These are phyloP conservation scores for Bombus cullumanus DNA, from an alignment of 1,140 invertebrate species.

Conservation along the genomic window DNA sequence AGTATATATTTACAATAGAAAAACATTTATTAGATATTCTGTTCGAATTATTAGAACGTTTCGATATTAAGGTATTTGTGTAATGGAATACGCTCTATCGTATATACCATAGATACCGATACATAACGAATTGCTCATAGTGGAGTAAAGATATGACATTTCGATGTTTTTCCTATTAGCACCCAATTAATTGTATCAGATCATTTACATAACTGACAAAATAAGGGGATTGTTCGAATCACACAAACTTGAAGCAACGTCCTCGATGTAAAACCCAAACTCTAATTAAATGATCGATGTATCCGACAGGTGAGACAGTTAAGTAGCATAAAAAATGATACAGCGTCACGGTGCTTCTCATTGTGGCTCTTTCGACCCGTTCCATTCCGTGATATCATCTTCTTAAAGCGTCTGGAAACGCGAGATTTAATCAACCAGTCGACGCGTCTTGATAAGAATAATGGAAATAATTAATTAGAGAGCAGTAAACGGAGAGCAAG, in stretches of 20 bases:
- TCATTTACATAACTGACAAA: neutral
- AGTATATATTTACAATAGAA: too few species aligned
- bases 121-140: too few species aligned
- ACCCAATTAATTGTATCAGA: too few species aligned
- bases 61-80: too few species aligned
- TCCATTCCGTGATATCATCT: neutral
- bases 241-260: neutral
- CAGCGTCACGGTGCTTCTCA: neutral
- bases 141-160: too few species aligned
- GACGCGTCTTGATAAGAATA: neutral
- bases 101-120: too few species aligned
- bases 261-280: neutral
- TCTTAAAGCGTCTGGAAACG: neutral
- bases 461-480: constrained; percentile 38
- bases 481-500: neutral
- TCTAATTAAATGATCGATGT: neutral
- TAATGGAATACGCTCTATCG: too few species aligned
- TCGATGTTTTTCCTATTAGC: too few species aligned
- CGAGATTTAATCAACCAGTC: constrained; percentile 9
- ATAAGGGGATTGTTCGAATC: neutral
- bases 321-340: neutral
- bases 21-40: too few species aligned
- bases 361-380: neutral
- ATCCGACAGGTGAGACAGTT: too few species aligned
- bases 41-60: too few species aligned